These are phyloP conservation scores for Schizothorax lantsangensis DNA, from an alignment of 2,797 vertebrate genomes.

Conservation along the genomic window DNA sequence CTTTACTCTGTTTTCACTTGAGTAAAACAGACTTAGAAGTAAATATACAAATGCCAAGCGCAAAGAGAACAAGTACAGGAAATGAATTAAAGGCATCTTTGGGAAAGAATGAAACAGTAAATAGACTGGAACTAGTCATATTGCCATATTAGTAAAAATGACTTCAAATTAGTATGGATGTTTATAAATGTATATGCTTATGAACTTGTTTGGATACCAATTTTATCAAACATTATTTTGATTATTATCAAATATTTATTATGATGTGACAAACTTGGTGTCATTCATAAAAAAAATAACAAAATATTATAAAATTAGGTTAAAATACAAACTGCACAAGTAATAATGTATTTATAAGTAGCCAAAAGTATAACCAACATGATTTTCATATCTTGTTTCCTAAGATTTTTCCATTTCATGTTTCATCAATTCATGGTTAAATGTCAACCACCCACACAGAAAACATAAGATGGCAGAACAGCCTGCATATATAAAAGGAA, in stretches of 20 bases:
- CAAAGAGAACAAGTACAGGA: background rate
- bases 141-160: background rate
- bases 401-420: constrained; percentile 7
- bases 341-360: background rate
- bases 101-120: background rate
- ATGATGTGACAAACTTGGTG: background rate
- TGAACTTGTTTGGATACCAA: background rate
- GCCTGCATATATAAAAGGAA: constrained; percentile 9
- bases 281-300: background rate
- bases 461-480: background rate
- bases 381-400: constrained; percentile 18
- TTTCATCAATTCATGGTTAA: constrained; percentile 2
- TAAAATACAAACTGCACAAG: background rate
- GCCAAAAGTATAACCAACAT: background rate
- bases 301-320: background rate
- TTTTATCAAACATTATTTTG: background rate
- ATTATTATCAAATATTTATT: background rate
- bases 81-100: background rate
- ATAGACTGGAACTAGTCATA: background rate
- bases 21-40: constrained; percentile 2
- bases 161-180: background rate
- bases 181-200: background rate
- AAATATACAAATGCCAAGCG: background rate
- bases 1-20: background rate
- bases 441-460: constrained; percentile 23